Conservation (phyloP, 2,888 invertebrate species). For the Archaeoteleia sp. region DNA sequence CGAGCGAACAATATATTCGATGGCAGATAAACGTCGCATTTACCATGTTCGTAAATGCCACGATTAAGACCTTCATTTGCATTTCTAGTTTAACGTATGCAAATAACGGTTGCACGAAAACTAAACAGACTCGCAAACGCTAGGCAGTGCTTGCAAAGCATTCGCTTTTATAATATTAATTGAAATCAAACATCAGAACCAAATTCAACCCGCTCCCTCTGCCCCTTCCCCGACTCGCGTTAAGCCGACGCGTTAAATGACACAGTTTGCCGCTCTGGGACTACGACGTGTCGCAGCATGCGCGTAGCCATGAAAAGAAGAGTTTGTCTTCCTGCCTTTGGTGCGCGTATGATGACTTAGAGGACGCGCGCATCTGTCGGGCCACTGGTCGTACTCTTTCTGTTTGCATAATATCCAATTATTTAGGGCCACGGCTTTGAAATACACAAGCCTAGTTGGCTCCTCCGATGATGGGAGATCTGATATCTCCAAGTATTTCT, state of each 20-base stretch:
- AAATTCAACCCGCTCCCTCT: conserved; percentile 44
- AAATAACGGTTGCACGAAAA: conserved; percentile 49
- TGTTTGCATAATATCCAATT: conserved; percentile 66
- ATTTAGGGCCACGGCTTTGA: conserved; percentile 50
- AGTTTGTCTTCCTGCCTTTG: conserved; percentile 11
- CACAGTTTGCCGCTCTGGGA: conserved; percentile 26
- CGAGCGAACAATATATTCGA: conserved; percentile 21
- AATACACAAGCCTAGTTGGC: background rate
- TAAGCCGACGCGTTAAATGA: conserved; percentile 57
- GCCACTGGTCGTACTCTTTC: conserved; percentile 42
- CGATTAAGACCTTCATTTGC: conserved; percentile 52
- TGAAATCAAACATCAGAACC: conserved; percentile 62
- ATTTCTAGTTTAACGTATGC: conserved; percentile 52
- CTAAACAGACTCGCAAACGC: conserved; percentile 47
- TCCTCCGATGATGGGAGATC: too few species aligned
- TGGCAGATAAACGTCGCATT: conserved; percentile 44
- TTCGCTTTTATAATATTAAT: conserved; percentile 63
- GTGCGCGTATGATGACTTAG: background rate
- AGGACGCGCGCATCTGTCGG: conserved; percentile 59
- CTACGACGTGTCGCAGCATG: conserved; percentile 7
- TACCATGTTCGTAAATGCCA: conserved; percentile 39
- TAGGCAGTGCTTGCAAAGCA: conserved; percentile 40
- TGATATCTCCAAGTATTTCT: too few species aligned
- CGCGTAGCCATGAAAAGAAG: conserved; percentile 11
- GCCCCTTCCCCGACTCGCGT: too few species aligned